These are phyloP conservation scores for Zophobas morio DNA, from an alignment of 1,140 invertebrate species.

Conservation along the genomic window DNA sequence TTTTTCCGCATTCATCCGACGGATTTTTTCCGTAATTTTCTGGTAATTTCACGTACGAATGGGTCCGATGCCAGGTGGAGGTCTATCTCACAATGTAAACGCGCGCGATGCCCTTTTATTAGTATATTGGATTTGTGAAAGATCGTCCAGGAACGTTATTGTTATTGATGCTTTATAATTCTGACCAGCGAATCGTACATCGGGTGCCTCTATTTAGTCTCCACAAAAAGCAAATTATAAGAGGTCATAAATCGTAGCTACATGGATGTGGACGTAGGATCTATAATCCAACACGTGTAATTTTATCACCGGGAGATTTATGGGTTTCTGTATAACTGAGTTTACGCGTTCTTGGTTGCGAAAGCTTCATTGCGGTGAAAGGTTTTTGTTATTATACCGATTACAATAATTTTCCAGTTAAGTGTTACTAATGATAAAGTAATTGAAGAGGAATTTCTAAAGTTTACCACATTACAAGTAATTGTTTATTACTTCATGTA, in stretches of 20 bases:
- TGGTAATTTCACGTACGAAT: conserved; percentile 55
- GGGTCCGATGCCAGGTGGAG: conserved; percentile 52
- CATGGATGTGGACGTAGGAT: conserved; percentile 42
- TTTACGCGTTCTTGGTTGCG: not conserved
- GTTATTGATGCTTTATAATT: conserved; percentile 47
- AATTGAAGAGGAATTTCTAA: no score
- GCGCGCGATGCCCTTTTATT: conserved; percentile 56
- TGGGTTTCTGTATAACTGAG: not conserved
- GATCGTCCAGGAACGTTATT: conserved; percentile 29
- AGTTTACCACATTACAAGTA: no score
- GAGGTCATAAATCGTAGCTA: conserved; percentile 44
- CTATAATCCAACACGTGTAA: conserved; percentile 50
- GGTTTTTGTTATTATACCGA: no score
- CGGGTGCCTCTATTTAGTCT: conserved; percentile 53
- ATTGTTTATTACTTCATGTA: no score
- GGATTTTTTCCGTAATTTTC: conserved; percentile 54
- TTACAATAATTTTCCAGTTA: no score
- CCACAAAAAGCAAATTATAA: conserved; percentile 56
- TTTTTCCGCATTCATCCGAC: conserved; percentile 52
- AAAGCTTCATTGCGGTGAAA: not conserved
- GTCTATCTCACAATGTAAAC: conserved; percentile 45
- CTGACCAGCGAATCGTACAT: conserved; percentile 43
- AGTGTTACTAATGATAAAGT: no score
- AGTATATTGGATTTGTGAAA: conserved; percentile 54
- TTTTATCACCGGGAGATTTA: conserved; percentile 44